phyloP scores from a whole-genome alignment of 1,140 invertebrate species.

The Drosophila melanica region DNA sequence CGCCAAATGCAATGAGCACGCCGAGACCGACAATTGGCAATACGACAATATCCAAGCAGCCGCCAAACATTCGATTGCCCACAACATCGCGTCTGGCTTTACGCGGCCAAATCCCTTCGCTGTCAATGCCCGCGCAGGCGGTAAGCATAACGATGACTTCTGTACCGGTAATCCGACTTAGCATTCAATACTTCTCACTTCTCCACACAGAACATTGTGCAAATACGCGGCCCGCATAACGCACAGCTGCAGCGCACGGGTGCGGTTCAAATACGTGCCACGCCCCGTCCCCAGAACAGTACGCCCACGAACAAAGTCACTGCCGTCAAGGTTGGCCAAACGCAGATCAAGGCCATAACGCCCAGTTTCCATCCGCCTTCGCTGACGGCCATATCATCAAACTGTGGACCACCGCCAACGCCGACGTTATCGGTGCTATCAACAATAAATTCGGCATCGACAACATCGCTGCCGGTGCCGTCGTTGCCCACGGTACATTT shows the following conservation, averaged over 20 bases:
- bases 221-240: conserved; percentile 77
- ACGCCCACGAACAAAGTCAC: conserved; percentile 72
- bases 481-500: conserved; percentile 78
- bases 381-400: conserved; percentile 77
- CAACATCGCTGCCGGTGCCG: conserved; percentile 68
- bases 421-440: conserved; percentile 75
- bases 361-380: conserved; percentile 78
- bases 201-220: conserved; percentile 69
- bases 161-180: not conserved
- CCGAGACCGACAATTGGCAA: conserved; percentile 84
- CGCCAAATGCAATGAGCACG: conserved; percentile 83
- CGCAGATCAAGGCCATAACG: conserved; percentile 81
- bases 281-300: conserved; percentile 57
- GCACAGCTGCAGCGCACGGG: conserved; percentile 73
- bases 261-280: conserved; percentile 77
- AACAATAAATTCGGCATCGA: conserved; percentile 69
- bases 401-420: conserved; percentile 70
- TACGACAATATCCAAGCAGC: conserved; percentile 84
- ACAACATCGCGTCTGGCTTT: conserved; percentile 74
- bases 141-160: conserved; percentile 37
- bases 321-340: conserved; percentile 84
- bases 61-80: conserved; percentile 77
- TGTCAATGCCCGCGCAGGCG: conserved; percentile 69
- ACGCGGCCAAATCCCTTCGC: conserved; percentile 72
- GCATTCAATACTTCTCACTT: not conserved